Base-by-base conservation (phyloP, 2,888 invertebrate genomes). In the Lasioglossum vierecki region DNA sequence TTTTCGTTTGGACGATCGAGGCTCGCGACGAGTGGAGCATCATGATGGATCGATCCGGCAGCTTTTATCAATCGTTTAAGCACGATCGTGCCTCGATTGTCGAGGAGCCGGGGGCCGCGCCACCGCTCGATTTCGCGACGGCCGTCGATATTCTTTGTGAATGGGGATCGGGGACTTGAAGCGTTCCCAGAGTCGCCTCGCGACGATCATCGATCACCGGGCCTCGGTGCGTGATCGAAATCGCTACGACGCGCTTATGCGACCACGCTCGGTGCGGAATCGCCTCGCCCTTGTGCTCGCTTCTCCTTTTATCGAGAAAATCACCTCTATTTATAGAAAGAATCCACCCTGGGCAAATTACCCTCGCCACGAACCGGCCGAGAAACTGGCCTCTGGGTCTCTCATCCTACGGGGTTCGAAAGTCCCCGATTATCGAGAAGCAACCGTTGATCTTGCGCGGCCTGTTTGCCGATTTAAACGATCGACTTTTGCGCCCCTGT, bases 1-100 rank as follows among this genome's bases (percentile, higher is more conserved):
- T 35, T 66, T 66, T 66, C 35, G 26, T 60, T 35, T 22, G 1
- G 66, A 63, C 60, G 74, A 75, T 68, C 80, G 85, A 74, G 80
- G 44, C 68, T 39, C 63, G 82, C 79, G 88, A 89, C 83, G 88
- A 84, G 88, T 75, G 73, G 80, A 83, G 88, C 88, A 89, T 85
- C 91, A 91, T 93, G 92, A 93, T 91, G 92, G 92, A 92, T 93
- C 88, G 90, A 85, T 84, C 80, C 85, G 88, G 89, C 89, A 91
- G 91, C 91, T 91, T 91, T 92, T 92, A 92, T 92, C 91, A 91
- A 86, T 90, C 91, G 88, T 89, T 88, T 91, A 88, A 87, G 84
- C 91, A 82, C 86, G 88, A 86, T 90, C 91, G 88, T 90, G 88
- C 83, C 84, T 84, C 85, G 88, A 89, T 89, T 88, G 83, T 77